phyloP scores from a whole-genome alignment of 2,888 invertebrate genomes.

The Eurytoma adleriae region DNA sequence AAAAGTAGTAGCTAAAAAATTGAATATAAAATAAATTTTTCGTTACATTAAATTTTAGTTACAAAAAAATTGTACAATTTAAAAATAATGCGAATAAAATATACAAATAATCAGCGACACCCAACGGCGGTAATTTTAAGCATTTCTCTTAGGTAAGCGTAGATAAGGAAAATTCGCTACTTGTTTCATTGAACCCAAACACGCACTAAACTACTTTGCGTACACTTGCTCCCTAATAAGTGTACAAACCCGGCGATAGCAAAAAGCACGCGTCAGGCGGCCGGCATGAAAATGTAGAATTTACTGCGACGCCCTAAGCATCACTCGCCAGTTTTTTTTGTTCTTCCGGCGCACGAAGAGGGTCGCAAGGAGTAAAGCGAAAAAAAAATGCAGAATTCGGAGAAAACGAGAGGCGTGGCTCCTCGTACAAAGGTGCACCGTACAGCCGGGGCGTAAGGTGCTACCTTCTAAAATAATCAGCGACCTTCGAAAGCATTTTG shows the following conservation, averaged over 20 bases:
- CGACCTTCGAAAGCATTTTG: conserved; percentile 42
- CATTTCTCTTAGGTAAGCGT: conserved; percentile 1
- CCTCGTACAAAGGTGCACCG: background rate
- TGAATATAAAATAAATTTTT: too few species aligned
- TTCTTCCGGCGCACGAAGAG: background rate
- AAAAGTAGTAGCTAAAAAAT: too few species aligned
- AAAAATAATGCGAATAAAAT: too few species aligned
- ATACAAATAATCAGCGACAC: too few species aligned
- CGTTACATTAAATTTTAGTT: too few species aligned
- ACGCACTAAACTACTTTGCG: conserved; percentile 33
- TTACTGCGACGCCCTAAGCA: background rate
- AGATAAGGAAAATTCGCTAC: background rate
- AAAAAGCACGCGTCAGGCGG: conserved; percentile 7
- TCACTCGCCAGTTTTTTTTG: background rate
- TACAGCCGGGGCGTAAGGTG: background rate
- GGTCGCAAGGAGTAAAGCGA: background rate
- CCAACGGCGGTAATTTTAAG: background rate
- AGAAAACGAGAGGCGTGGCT: conserved; percentile 26
- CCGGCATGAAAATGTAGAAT: conserved; percentile 30
- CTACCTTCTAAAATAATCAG: conserved; percentile 38
- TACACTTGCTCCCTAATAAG: conserved; percentile 31
- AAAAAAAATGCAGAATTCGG: conserved; percentile 15
- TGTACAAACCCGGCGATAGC: conserved; percentile 19
- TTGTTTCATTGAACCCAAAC: conserved; percentile 27
- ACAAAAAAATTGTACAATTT: too few species aligned